Evolutionary conservation across 2,888 invertebrate genomes (phyloP), one percentile per base, ranked within the genome.

Genomic region (Zygogramma bicolorata): DNA sequence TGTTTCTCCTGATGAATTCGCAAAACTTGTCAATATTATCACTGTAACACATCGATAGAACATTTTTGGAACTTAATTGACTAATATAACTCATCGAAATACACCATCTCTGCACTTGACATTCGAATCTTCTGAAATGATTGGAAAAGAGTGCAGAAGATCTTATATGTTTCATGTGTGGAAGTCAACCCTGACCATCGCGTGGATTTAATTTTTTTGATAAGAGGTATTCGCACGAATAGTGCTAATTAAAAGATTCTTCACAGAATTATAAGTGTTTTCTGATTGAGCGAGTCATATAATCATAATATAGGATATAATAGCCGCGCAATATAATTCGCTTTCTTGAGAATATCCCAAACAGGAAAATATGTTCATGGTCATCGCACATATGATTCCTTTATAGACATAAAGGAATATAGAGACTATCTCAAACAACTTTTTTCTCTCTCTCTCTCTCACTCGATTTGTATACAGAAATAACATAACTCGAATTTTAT

Each of bases 161-260:
- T 69, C 77, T 86, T 86, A 82, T 86, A 86, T 85, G 80, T 77
- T 84, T 82, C 81, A 79, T 81, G 70, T 76, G 75, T 78, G 82
- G 81, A 80, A 85, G 81, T 84, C 85, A 84, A 86, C 85, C 86
- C 85, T 86, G 84, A 86, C 85, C 57, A 59, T 68, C 70, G 82
- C 80, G 82, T 82, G 82, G 80, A 78, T 62, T 75, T 27, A 27
- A 40, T 58, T 71, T 69, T 62, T 62, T 65, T 68, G 61, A 71
- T 70, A 38, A 20, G 42, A 57, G 62, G 49, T 62, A 59, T 53
- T 46, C 57, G 31, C 59, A 66, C 49, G 68, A 68, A 29, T 57
- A 29, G 59, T 27, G 25, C 40, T 42, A 68, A 68, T 74, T 73
- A 70, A 71, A 27, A 22, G 6, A 18, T 13, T 57, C 60, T 25